Evolutionary conservation across 2,797 vertebrate genomes (phyloP), one percentile per base, ranked within the genome.

Genomic region (Myotis vivesi): DNA sequence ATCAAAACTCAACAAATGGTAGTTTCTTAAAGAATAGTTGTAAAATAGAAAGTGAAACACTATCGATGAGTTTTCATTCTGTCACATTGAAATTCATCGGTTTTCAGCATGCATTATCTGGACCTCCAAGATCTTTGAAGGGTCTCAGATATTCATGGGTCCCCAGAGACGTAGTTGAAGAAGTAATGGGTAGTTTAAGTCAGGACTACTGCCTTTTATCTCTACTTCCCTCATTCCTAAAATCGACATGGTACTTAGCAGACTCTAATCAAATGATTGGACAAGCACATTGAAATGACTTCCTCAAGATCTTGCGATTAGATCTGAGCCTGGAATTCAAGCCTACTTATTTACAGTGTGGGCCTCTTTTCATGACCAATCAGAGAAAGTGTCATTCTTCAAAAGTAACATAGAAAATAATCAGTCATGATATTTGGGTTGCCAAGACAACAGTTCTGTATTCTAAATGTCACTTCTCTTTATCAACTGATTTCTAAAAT

Each of bases 381-480:
- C 66, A 92, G 49, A 84, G 11, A 69, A 92, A 64, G 13, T 66
- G 46, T 38, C 30, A 68, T 71, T 92, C 83, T 92, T 69, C 66
- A 55, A 64, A 83, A 84, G 51, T 69, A 71, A 16, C 49, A 73
- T 46, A 16, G n/a, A 79, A 49, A 73, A 36, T 41, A 36, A 53
- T 79, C 19, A 79, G 23, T 83, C 46, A 10, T 13, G 28, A 68
- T 68, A 82, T 41, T 69, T 75, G 5, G 13, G n/a, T 75, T 93
- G 51, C 59, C 33, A 80, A 82, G 55, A 36, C 76, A 94, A 87
- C 4, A 8, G 28, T 9, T 55, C 41, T 87, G 13, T 41, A 10
- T 59, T 8, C 28, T 57, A 93, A 85, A 77, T 88, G 38, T 86
- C 51, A 91, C 72, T 85, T 95, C 68, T 71, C 49, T 44, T 92